Evolutionary conservation across 2,888 invertebrate genomes (phyloP), one percentile per base, ranked within the genome.

Genomic region (Mythimna ferrago): DNA sequence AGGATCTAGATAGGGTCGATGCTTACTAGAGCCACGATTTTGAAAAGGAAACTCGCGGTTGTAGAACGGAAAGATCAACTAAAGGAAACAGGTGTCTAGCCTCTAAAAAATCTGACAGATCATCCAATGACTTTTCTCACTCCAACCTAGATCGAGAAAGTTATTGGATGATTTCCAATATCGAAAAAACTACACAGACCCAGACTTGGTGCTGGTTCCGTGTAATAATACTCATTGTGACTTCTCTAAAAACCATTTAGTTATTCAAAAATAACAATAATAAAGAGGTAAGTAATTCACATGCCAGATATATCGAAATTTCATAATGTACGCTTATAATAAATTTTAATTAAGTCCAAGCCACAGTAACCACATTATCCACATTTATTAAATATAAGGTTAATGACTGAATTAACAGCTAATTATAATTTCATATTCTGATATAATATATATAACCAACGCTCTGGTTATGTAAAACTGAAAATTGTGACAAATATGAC

Each of bases 321-420:
- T 26, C 56, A 64, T 54, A 19, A 54, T 64, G 16, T 57, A 26
- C 35, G 44, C 11, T 35, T 53, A 44, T 35, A 16, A 57, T 63
- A 38, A 16, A 64, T 48, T 64, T 72, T 80, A 65, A 76, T 76
- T 16, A 79, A 61, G 32, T 41, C 10, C 38, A n/a, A 61, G 61
- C 60, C 64, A 64, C 57, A 58, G 16, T 63, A 16, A 61, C 74
- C 61, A 41, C 38, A 48, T 48, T 54, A 57, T 16, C 51, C 62
- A 53, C 14, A 41, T 71, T 76, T 54, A 32, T 41, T 71, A 53
- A 57, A 75, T 57, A 53, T 41, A 62, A 51, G 14, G 32, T 19
- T 14, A 16, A 48, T 51, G 2, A 26, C 9, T 57, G 16, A 26
- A 51, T 35, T 38, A 26, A n/a, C 32, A 35, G n/a, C 6, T 69